phyloP scores from a whole-genome alignment of 2,797 vertebrate genomes.

The Diglossa cyanea region DNA sequence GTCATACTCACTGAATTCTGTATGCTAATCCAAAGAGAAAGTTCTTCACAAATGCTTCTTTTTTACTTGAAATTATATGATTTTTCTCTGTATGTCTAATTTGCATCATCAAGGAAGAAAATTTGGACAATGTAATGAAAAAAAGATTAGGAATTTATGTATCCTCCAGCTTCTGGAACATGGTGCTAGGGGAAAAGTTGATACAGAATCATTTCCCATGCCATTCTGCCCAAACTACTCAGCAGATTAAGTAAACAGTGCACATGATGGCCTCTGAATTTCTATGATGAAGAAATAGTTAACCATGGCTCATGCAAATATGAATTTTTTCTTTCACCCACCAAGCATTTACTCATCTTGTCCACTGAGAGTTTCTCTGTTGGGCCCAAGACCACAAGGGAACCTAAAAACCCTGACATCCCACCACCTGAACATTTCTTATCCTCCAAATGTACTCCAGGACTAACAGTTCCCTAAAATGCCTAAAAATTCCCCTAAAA shows the following conservation, averaged over 20 bases:
- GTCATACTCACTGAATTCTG: neutral
- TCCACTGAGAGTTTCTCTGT: neutral
- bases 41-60: neutral
- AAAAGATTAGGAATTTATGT: neutral
- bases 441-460: neutral
- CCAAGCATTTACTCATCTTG: neutral
- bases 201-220: neutral
- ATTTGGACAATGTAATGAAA: neutral
- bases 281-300: neutral
- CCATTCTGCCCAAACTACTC: neutral
- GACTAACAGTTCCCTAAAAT: neutral
- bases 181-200: neutral
- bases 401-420: neutral
- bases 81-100: neutral
- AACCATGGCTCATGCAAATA: rapidly evolving
- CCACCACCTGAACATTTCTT: neutral
- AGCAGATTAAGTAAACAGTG: neutral
- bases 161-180: neutral
- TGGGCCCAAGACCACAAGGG: neutral
- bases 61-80: neutral
- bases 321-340: neutral
- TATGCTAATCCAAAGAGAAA: rapidly evolving
- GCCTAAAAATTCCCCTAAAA: neutral
- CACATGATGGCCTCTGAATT: neutral
- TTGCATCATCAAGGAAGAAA: neutral